phyloP scores from a whole-genome alignment of 2,888 invertebrate genomes.

The Diadegma fenestrale region DNA sequence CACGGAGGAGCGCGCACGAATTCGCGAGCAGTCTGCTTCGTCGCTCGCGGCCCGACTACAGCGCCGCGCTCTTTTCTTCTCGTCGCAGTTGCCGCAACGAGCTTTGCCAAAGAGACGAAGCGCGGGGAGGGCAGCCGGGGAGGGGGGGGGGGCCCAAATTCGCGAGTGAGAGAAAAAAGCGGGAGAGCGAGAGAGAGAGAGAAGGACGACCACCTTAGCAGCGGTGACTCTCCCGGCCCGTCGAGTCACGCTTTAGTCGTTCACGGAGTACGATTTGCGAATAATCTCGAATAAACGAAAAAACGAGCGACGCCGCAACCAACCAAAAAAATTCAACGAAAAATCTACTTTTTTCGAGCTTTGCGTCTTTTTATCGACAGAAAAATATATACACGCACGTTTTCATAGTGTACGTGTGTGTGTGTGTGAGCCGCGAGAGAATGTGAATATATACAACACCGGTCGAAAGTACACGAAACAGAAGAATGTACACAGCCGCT shows the following conservation, averaged over 20 bases:
- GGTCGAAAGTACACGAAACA: slow-evolving; percentile 53
- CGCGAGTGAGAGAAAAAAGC: slow-evolving; percentile 6
- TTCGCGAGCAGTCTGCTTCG: slow-evolving; percentile 2
- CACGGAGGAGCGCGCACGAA: slow-evolving; percentile 22
- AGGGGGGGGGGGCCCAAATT: slow-evolving; percentile 1
- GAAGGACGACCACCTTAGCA: slow-evolving; percentile 65
- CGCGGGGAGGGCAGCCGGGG: not conserved
- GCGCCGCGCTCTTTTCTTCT: slow-evolving; percentile 49
- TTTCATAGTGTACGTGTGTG: slow-evolving; percentile 3
- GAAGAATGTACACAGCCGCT: slow-evolving; percentile 49
- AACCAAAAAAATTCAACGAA: not conserved
- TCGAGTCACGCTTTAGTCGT: slow-evolving; percentile 66
- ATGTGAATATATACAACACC: slow-evolving; percentile 37
- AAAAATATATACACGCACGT: slow-evolving; percentile 1
- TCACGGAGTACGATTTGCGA: slow-evolving; percentile 60
- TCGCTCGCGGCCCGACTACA: slow-evolving; percentile 21
- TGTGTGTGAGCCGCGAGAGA: not conserved
- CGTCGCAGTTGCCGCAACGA: slow-evolving; percentile 58
- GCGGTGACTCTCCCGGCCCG: slow-evolving; percentile 64
- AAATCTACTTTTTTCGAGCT: not conserved
- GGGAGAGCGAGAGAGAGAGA: slow-evolving; percentile 27
- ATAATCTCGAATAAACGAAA: slow-evolving; percentile 52
- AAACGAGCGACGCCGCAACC: slow-evolving; percentile 14
- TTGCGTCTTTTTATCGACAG: slow-evolving; percentile 6
- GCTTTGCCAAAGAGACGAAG: slow-evolving; percentile 25